phyloP scores from a whole-genome alignment of 2,113 vertebrate species.

The Oenanthe melanoleuca region DNA sequence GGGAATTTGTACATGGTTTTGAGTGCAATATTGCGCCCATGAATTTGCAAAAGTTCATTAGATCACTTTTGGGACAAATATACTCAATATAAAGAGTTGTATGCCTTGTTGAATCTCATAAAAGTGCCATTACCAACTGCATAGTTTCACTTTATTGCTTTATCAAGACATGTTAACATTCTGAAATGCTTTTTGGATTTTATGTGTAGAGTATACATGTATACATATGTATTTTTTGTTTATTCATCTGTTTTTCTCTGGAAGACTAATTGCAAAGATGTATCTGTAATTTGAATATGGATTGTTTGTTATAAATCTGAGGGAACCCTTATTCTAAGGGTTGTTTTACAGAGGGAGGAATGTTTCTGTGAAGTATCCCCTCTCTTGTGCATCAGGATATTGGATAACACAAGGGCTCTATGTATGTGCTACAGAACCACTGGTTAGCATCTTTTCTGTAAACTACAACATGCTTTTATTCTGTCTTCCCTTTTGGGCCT shows the following conservation, averaged over 20 bases:
- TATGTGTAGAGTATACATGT: not conserved
- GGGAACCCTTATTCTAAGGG: not conserved
- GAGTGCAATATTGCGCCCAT: rapidly evolving
- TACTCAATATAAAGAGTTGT: not conserved
- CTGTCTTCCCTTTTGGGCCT: not conserved
- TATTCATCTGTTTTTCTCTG: not conserved
- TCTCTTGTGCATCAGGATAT: not conserved
- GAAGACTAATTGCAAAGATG: not conserved
- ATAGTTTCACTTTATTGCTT: not conserved
- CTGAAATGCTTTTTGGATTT: not conserved
- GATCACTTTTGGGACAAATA: not conserved
- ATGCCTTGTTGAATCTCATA: not conserved
- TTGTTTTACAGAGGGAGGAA: not conserved
- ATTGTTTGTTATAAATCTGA: not conserved
- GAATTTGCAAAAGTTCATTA: not conserved
- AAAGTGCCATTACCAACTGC: not conserved
- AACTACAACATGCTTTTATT: not conserved
- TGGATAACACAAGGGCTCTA: not conserved
- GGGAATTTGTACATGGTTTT: not conserved
- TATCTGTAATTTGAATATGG: not conserved
- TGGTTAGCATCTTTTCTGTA: not conserved
- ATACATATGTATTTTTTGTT: not conserved
- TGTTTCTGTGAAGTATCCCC: not conserved
- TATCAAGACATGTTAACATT: not conserved
- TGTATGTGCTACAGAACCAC: not conserved